Evolutionary conservation across 2,888 invertebrate species (phyloP), one percentile per base, ranked within the genome.

Genomic region (Celastrina argiolus): DNA sequence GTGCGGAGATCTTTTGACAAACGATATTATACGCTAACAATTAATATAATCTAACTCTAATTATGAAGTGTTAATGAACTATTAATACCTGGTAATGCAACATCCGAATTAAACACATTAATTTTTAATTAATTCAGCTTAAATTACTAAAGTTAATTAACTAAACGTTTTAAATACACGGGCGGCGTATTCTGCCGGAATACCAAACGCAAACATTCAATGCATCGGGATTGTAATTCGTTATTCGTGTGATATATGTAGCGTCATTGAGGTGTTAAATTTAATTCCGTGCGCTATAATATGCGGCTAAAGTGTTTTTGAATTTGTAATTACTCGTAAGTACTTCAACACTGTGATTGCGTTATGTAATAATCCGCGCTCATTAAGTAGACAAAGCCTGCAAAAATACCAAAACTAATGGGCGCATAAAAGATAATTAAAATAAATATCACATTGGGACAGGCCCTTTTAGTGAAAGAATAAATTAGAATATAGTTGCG

Each of bases 101-200:
- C 18, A 45, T 8, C 45, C 18, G 45, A 45, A 45, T 45, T 45
- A 45, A 18, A 18, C 45, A 18, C 18, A 3, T 45, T 51, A 22
- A 51, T 51, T 22, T 51, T 12, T 12, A 51, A 51, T 51, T 51
- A 26, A 51, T 51, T 16, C 16, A 18, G 16, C 22, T 51, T 51
- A 51, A 51, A 51, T 51, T 26, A 51, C 51, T 51, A 26, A 51
- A 51, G 51, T 51, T 51, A 51, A 51, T 51, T 51, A 51, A 51
- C 51, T 51, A 51, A 51, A 51, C 51, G 22, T 51, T 51, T 51
- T 51, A 51, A 51, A 51, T 51, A 45, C 51, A 16, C 51, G 45
- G 10, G 10, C 51, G 22, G 51, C 51, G 51, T 22, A 51, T 3
- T 12, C 26, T 22, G 22, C 12, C 12, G 51, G 51, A 26, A 51